Evolutionary conservation across 2,113 vertebrate species (phyloP).

Genomic region (Willisornis vidua): DNA sequence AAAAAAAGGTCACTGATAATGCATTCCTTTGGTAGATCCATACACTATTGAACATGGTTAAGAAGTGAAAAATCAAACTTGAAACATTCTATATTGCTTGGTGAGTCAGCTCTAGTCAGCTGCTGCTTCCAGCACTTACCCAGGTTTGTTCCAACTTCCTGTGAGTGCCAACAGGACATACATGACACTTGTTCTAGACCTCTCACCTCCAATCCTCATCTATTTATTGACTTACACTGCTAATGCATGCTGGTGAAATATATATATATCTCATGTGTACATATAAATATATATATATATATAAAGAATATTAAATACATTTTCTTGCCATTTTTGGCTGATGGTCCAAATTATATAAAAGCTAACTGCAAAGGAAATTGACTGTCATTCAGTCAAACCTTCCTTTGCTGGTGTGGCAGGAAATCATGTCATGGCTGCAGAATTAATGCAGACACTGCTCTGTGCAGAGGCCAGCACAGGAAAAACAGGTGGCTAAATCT

Average conservation of each 20-base stretch:
- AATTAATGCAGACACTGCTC: not conserved
- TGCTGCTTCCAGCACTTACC: not conserved
- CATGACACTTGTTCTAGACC: not conserved
- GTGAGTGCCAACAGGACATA: not conserved
- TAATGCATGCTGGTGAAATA: not conserved
- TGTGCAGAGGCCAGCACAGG: not conserved
- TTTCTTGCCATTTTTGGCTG: not conserved
- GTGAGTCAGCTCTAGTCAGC: not conserved
- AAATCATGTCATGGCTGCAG: not conserved
- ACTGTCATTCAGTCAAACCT: not conserved
- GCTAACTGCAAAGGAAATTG: not conserved
- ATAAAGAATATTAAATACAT: not conserved
- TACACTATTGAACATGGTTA: not conserved
- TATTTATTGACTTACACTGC: not conserved
- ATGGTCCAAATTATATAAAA: not conserved
- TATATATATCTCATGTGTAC: too few species aligned
- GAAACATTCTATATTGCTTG: not conserved
- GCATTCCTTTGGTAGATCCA: not conserved
- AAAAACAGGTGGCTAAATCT: not conserved
- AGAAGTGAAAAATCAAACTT: not conserved
- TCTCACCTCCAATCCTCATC: not conserved
- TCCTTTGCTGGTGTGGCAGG: not conserved
- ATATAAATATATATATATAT: not conserved
- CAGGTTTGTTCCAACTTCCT: not conserved
- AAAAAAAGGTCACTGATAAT: not conserved